A percentile compares a stretch with the other conserved stretches of the same genome.
phyloP scores from a whole-genome alignment of 2,113 vertebrate genomes.

The Pterocles orientalis region DNA sequence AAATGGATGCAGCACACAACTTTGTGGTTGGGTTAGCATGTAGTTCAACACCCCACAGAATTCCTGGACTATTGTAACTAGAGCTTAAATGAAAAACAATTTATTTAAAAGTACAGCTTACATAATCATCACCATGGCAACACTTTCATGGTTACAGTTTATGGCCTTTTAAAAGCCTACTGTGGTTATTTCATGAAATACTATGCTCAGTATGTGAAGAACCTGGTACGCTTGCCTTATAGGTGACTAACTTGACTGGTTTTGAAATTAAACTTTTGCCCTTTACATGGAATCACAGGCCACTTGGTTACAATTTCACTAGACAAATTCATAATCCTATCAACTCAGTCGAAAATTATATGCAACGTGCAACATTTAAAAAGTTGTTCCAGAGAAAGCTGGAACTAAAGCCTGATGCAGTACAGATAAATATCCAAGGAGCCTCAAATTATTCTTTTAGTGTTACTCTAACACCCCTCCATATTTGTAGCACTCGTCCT shows the following conservation, averaged over 20 bases:
- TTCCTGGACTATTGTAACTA: background rate
- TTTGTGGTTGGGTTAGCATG: background rate
- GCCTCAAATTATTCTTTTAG: background rate
- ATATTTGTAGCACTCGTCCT: background rate
- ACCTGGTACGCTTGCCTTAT: background rate
- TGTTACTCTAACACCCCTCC: background rate
- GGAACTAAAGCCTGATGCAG: background rate
- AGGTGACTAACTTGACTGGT: background rate
- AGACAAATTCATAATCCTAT: background rate
- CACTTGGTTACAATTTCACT: background rate
- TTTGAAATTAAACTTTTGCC: background rate
- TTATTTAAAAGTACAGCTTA: background rate
- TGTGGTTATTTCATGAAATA: background rate
- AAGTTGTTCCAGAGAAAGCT: background rate
- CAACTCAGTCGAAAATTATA: background rate
- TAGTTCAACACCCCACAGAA: background rate
- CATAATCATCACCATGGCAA: background rate
- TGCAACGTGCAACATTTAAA: background rate
- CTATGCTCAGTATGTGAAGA: background rate
- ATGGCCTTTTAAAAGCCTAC: background rate
- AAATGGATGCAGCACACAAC: background rate
- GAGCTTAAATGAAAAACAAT: background rate
- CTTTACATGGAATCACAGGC: background rate
- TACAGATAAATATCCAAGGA: background rate
- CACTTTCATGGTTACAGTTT: background rate